phyloP scores from a whole-genome alignment of 2,797 vertebrate species.

The Ctenopoma multispine region DNA sequence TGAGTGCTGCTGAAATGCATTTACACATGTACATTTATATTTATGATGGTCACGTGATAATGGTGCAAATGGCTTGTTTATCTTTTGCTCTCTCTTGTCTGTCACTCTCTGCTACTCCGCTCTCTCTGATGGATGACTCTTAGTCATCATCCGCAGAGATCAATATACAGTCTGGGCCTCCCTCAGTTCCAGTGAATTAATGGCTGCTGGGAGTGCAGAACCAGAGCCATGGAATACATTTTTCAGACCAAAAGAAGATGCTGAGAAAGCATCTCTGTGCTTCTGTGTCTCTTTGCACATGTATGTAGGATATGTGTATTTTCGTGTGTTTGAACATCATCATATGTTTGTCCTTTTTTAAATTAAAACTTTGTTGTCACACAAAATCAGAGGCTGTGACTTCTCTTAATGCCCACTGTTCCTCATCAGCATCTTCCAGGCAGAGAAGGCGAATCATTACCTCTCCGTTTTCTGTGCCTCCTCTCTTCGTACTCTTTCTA shows the following conservation, averaged over 20 bases:
- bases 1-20: background rate
- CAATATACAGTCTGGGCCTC: slow-evolving; percentile 53
- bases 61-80: background rate
- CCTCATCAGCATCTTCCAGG: slow-evolving; percentile 68
- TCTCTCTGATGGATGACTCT: slow-evolving; percentile 49
- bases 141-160: slow-evolving; percentile 61
- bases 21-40: background rate
- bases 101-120: slow-evolving; percentile 4
- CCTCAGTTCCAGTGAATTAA: slow-evolving; percentile 62
- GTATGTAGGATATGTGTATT: slow-evolving; percentile 3
- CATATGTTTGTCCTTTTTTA: slow-evolving; percentile 12
- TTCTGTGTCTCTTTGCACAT: background rate
- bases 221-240: slow-evolving; percentile 67
- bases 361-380: slow-evolving; percentile 38
- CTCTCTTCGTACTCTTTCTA: slow-evolving; percentile 29
- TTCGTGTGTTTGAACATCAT: background rate
- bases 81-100: slow-evolving; percentile 11
- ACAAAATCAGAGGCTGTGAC: slow-evolving; percentile 58
- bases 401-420: slow-evolving; percentile 62
- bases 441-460: slow-evolving; percentile 72
- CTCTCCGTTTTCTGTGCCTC: slow-evolving; percentile 56
- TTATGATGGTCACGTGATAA: background rate
- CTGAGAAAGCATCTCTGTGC: slow-evolving; percentile 26
- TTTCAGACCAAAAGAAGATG: slow-evolving; percentile 42
- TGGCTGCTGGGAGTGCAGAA: slow-evolving; percentile 60